Evolutionary conservation across 2,797 vertebrate genomes (phyloP), one percentile per base, ranked within the genome.

Genomic region (Hephaestus fuliginosus): DNA sequence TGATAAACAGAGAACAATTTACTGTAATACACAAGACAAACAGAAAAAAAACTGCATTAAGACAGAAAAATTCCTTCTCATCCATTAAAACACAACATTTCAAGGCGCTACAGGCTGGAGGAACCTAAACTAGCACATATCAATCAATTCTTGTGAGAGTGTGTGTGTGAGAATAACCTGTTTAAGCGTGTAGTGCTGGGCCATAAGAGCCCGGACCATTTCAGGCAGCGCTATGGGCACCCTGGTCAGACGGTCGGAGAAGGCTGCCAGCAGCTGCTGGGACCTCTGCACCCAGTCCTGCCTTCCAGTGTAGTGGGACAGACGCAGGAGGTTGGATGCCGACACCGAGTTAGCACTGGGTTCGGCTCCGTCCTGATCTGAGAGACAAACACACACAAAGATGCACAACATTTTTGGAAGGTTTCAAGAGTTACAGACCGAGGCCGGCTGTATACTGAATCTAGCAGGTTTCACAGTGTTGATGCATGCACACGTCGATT

Each of bases 351-450:
- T 99, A 33, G 96, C 96, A 0, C 96, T 95, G 86, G 98, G 97
- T 88, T 99, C 98, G 0, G 97, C 97, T 10, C 98, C 97, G 0
- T 99, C 97, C 86, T 99, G 97, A 92, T 98, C 98, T 99, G 92
- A 48, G 43, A 51, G 8, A 84, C 4, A 53, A 33, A 84, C 0
- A 64, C 20, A 55, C 9, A 30, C 25, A 30, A 9, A 70, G 2
- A 70, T 4, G 22, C 7, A 74, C 15, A 25, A n/a, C 3, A 25
- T n/a, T 41, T 15, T 53, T 25, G 64, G 3, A 5, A 3, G n/a
- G 18, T 7, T 36, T 62, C 2, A 20, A 25, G 5, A 17, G 41
- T 61, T 70, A 46, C 2, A 71, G n/a, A 11, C 9, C 1, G 18
- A 60, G 22, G 0, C 25, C 18, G 28, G n/a, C 17, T 36, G 12